These are phyloP conservation scores for Mesocricetus auratus DNA, from an alignment of 2,113 vertebrate genomes.

Conservation along the genomic window DNA sequence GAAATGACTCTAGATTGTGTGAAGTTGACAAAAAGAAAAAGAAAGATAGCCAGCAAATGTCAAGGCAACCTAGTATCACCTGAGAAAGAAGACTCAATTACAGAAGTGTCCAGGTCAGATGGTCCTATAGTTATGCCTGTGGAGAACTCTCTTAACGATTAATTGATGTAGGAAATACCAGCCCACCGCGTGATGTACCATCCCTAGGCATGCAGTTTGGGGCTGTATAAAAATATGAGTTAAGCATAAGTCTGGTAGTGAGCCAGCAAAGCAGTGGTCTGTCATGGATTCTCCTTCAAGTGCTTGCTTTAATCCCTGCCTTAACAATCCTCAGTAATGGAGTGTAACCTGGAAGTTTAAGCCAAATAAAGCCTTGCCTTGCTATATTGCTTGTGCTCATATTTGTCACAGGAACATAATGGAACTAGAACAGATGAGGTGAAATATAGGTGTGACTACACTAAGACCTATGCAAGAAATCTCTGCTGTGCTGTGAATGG, in stretches of 20 bases:
- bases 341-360: not conserved
- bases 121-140: not conserved
- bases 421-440: not conserved
- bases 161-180: not conserved
- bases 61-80: not conserved
- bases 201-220: not conserved
- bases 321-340: not conserved
- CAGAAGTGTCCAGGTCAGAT: not conserved
- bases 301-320: not conserved
- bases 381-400: not conserved
- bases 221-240: not conserved
- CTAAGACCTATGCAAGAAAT: not conserved
- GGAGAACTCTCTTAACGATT: not conserved
- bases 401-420: not conserved
- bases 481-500: not conserved
- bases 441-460: not conserved
- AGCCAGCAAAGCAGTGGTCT: not conserved
- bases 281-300: not conserved
- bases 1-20: not conserved
- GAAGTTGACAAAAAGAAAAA: not conserved
- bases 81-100: not conserved
- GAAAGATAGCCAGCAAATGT: not conserved
- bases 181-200: not conserved
- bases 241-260: not conserved
- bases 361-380: too few species aligned